These are phyloP conservation scores for Drosophila pectinifera DNA, from an alignment of 1,140 invertebrate species.

Conservation along the genomic window DNA sequence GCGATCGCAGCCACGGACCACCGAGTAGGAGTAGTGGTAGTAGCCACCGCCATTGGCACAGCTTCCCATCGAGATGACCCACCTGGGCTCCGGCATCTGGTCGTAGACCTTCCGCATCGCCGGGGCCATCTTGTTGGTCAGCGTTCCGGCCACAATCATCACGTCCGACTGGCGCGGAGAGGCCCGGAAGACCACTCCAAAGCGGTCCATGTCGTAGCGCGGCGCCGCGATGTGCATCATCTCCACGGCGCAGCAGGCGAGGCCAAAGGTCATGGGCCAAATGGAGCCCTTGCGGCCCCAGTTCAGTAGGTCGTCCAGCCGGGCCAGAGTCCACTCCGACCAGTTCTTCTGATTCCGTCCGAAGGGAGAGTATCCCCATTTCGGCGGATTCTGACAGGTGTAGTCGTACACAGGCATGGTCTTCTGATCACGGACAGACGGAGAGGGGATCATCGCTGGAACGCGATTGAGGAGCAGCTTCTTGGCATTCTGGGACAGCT, in stretches of 20 bases:
- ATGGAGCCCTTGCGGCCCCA: slow-evolving; percentile 96
- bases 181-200: slow-evolving; percentile 96
- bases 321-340: slow-evolving; percentile 90
- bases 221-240: slow-evolving; percentile 99
- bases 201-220: slow-evolving; percentile 97
- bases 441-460: background rate
- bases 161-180: slow-evolving; percentile 97
- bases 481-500: background rate
- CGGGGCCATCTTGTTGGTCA: slow-evolving; percentile 99
- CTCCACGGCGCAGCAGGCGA: slow-evolving; percentile 98
- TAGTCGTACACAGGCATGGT: slow-evolving; percentile 77
- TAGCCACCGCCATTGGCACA: slow-evolving; percentile 99
- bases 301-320: slow-evolving; percentile 96
- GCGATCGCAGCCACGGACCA: slow-evolving; percentile 98
- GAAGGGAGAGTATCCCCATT: slow-evolving; percentile 67
- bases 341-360: slow-evolving; percentile 85
- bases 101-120: slow-evolving; percentile 96
- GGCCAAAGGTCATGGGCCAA: slow-evolving; percentile 98
- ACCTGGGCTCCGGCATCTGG: slow-evolving; percentile 96
- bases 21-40: slow-evolving; percentile 99
- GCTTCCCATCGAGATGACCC: slow-evolving; percentile 99
- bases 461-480: slow-evolving; percentile 7
- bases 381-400: slow-evolving; percentile 36
- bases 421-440: slow-evolving; percentile 58
- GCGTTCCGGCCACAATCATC: slow-evolving; percentile 98